Percentiles rank a stretch among this genome's conserved stretches.
Evolutionary conservation across 2,888 invertebrate species (phyloP).

Genomic region (Drosophila robusta): DNA sequence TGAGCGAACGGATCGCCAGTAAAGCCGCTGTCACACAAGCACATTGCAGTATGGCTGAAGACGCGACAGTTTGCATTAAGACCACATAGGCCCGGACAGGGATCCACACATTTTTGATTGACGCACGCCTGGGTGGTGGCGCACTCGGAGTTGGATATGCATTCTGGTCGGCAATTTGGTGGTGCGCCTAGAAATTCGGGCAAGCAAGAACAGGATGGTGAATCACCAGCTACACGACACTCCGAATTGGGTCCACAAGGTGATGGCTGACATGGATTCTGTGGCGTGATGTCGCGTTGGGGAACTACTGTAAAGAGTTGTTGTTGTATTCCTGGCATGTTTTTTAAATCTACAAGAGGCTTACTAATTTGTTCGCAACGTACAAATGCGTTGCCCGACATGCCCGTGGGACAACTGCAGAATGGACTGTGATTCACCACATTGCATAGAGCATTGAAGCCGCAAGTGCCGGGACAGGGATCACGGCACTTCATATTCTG

Average conservation of each 20-base stretch:
- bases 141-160: constrained; percentile 88
- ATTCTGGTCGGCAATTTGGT: constrained; percentile 89
- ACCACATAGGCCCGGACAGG: constrained; percentile 88
- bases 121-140: constrained; percentile 87
- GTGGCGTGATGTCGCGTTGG: constrained; percentile 63
- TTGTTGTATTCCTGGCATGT: constrained; percentile 7
- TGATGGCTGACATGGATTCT: constrained; percentile 87
- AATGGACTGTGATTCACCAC: constrained; percentile 91
- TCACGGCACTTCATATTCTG: constrained; percentile 90
- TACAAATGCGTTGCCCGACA: constrained; percentile 90
- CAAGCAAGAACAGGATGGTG: constrained; percentile 87
- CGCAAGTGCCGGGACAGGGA: constrained; percentile 91
- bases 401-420: constrained; percentile 88
- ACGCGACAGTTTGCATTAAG: constrained; percentile 87
- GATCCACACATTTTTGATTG: constrained; percentile 87
- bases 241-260: constrained; percentile 91
- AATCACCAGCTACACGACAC: constrained; percentile 86
- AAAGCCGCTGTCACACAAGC: constrained; percentile 87
- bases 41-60: constrained; percentile 87
- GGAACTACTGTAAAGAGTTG: constrained; percentile 63
- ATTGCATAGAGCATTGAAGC: constrained; percentile 89
- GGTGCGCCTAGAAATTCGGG: constrained; percentile 87
- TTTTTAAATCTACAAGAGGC: constrained; percentile 8
- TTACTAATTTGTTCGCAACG: constrained; percentile 86
- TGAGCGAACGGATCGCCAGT: constrained; percentile 88